Evolutionary conservation across 2,888 invertebrate genomes (phyloP), one percentile per base, ranked within the genome.

Genomic region (Brachypalpus laphriformis): DNA sequence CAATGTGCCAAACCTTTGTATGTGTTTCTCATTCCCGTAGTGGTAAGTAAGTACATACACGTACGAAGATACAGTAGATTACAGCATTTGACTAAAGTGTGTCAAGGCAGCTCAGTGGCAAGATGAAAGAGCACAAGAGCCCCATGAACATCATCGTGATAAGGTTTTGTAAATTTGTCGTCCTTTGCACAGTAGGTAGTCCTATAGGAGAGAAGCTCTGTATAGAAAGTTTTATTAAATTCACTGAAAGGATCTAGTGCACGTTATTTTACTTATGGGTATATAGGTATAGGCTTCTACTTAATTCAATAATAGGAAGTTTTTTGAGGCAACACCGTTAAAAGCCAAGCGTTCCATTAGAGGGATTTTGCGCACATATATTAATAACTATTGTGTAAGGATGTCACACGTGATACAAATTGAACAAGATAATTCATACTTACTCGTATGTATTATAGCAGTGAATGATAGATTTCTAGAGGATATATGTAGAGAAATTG

Each of bases 81-180:
- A 34, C 25, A 59, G 25, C 20, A 68, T 51, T 68, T 57, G 34
- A 22, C 57, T 34, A 76, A 66, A 25, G 25, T 25, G 25, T 77
- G 76, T 77, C 76, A 77, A 68, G 68, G 76, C 40, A 70, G 5
- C 25, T 25, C 65, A 42, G 16, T 20, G 25, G 42, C 11, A 25
- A 34, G 63, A 42, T 74, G 22, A 34, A 65, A 16, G 25, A 22
- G 6, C 47, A 76, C 66, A 66, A 66, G 57, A 57, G 40, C 11
- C 49, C n/a, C 49, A n/a, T 22, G 49, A 66, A 25, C 20, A 51
- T 37, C n/a, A 66, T 25, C 18, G 18, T 37, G 65, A 65, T 49
- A 51, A 65, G 34, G 34, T 65, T 65, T 65, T 7, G 22, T 5
- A n/a, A 66, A 66, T 37, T 66, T 14, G 14, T 63, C 37, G 22